phyloP scores from a whole-genome alignment of 2,888 invertebrate species.

The Sesia bembeciformis region DNA sequence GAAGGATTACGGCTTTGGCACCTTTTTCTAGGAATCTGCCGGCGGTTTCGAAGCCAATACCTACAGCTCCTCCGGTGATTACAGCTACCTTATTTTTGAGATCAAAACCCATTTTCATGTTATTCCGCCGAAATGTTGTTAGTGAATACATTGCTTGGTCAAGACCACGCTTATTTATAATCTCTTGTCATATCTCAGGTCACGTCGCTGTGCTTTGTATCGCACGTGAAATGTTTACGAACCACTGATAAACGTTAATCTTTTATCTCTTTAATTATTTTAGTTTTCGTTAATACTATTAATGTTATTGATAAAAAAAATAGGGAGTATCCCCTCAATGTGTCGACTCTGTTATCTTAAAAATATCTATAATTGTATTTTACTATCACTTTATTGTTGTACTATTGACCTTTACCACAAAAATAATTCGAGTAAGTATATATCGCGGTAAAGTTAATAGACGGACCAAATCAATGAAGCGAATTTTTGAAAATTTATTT shows the following conservation, averaged over 20 bases:
- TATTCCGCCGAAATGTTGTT: background rate
- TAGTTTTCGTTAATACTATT: background rate
- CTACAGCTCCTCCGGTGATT: slow-evolving; percentile 56
- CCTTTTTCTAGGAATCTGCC: slow-evolving; percentile 43
- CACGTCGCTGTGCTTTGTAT: background rate
- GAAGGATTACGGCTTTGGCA: slow-evolving; percentile 4
- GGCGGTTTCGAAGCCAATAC: slow-evolving; percentile 47
- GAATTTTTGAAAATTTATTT: no score
- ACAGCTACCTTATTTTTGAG: slow-evolving; percentile 1
- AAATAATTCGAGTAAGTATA: no score
- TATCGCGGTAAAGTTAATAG: no score
- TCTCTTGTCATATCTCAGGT: background rate
- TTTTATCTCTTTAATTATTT: background rate
- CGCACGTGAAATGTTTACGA: background rate
- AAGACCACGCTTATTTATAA: background rate
- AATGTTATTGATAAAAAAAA: background rate
- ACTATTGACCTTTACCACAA: no score
- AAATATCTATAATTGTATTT: no score
- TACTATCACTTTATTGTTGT: no score
- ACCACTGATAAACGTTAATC: background rate
- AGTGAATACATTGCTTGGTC: background rate
- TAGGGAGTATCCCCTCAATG: background rate
- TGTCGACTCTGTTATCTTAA: background rate
- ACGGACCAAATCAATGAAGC: no score
- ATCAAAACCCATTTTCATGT: background rate